phyloP scores from a whole-genome alignment of 2,888 invertebrate genomes.

The Nezara viridula region DNA sequence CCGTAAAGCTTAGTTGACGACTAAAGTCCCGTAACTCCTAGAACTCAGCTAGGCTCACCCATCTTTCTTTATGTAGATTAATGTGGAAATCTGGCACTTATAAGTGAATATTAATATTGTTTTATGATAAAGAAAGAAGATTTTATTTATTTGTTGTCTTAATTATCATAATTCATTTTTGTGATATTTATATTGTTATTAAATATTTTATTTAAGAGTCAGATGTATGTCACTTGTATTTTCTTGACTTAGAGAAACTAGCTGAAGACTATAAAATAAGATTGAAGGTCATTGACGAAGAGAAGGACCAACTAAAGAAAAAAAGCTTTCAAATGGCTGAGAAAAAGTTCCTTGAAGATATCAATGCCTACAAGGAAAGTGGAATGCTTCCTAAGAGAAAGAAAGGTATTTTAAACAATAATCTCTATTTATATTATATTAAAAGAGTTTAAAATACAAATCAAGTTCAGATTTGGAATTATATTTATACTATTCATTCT shows the following conservation, averaged over 20 bases:
- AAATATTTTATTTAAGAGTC: too few species aligned
- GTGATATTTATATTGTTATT: background rate
- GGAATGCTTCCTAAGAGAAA: constrained; percentile 45
- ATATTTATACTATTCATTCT: too few species aligned
- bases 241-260: constrained; percentile 17
- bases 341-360: constrained; percentile 33
- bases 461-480: background rate
- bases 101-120: too few species aligned
- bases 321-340: constrained; percentile 42
- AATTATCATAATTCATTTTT: too few species aligned
- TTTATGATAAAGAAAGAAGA: too few species aligned
- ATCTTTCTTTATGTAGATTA: too few species aligned
- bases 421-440: background rate
- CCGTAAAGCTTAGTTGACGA: too few species aligned
- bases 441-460: background rate
- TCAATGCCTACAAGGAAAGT: constrained; percentile 38
- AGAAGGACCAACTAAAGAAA: constrained; percentile 32
- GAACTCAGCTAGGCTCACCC: too few species aligned
- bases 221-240: background rate
- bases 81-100: too few species aligned
- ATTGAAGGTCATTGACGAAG: constrained; percentile 13
- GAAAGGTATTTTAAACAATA: constrained; percentile 10
- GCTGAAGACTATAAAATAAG: constrained; percentile 26
- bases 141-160: too few species aligned
- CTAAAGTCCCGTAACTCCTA: too few species aligned